Conservation (phyloP, 2,797 vertebrate species). For the Margarornis squamiger region DNA sequence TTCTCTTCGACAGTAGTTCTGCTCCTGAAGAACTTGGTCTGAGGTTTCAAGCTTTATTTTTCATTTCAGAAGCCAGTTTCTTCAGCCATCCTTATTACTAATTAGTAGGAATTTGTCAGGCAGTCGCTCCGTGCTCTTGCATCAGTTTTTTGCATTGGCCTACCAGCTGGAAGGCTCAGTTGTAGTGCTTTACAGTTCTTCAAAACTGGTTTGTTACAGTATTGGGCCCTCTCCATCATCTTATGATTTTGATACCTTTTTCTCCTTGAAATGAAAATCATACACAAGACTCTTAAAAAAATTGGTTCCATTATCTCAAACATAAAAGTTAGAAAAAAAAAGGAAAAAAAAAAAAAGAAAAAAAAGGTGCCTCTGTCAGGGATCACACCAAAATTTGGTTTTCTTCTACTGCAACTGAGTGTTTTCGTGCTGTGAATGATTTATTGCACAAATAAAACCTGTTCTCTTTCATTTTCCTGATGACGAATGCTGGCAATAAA, state of each 20-base stretch:
- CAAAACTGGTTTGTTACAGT: background rate
- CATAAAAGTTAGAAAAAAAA: background rate
- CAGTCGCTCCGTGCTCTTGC: background rate
- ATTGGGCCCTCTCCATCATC: background rate
- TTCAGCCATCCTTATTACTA: background rate
- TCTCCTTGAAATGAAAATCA: background rate
- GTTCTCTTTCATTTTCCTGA: constrained; percentile 13
- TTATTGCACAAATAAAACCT: constrained; percentile 31
- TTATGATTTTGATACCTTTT: background rate
- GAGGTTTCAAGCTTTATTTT: background rate
- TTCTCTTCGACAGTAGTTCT: constrained; percentile 32
- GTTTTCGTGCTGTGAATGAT: background rate
- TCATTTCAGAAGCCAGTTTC: constrained; percentile 5
- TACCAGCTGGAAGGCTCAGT: background rate
- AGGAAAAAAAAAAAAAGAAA: background rate
- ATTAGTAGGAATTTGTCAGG: background rate
- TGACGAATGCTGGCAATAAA: constrained; percentile 35
- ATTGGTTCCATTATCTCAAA: background rate
- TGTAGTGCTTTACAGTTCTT: background rate
- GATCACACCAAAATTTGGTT: background rate
- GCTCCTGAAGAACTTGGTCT: constrained; percentile 15
- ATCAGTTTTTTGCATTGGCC: background rate
- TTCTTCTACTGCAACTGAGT: background rate
- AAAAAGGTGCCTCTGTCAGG: background rate
- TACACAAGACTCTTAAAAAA: background rate